Evolutionary conservation across 2,113 vertebrate genomes (phyloP).

Genomic region (Leptocoma aspasia): DNA sequence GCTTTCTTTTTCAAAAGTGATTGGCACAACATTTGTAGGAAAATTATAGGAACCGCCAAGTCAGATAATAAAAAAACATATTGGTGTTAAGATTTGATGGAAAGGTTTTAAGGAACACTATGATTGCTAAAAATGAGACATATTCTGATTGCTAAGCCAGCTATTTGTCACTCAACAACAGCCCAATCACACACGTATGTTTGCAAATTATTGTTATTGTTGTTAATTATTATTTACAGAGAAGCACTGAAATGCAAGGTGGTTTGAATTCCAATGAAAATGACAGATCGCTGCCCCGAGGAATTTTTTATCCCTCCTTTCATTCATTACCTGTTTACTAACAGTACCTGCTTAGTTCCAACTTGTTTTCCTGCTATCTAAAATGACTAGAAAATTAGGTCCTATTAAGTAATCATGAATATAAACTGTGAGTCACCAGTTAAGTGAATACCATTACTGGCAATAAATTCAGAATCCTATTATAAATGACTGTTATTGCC

Average conservation of each 20-base stretch:
- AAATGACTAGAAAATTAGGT: conserved; percentile 60
- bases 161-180: conserved; percentile 13
- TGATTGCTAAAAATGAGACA: background rate
- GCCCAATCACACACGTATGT: background rate
- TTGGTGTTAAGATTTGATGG: background rate
- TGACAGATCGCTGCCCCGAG: background rate
- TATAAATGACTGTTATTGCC: conserved; percentile 29
- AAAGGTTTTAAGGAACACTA: background rate
- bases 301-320: conserved; percentile 7
- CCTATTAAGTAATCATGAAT: conserved; percentile 59
- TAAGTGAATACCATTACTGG: conserved; percentile 38
- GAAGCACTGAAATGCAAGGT: background rate
- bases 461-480: conserved; percentile 46
- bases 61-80: background rate
- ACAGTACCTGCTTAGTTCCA: background rate
- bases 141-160: background rate
- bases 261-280: conserved; percentile 30
- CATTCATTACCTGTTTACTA: conserved; percentile 49
- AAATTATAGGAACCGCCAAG: conserved; percentile 28
- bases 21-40: conserved; percentile 23
- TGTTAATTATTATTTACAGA: conserved; percentile 57
- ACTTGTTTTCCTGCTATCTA: conserved; percentile 44
- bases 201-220: conserved; percentile 57
- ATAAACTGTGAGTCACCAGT: conserved; percentile 53
- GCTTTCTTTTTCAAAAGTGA: conserved; percentile 1